Evolutionary conservation across 2,113 vertebrate species (phyloP).

Genomic region (Microtus richardsoni): DNA sequence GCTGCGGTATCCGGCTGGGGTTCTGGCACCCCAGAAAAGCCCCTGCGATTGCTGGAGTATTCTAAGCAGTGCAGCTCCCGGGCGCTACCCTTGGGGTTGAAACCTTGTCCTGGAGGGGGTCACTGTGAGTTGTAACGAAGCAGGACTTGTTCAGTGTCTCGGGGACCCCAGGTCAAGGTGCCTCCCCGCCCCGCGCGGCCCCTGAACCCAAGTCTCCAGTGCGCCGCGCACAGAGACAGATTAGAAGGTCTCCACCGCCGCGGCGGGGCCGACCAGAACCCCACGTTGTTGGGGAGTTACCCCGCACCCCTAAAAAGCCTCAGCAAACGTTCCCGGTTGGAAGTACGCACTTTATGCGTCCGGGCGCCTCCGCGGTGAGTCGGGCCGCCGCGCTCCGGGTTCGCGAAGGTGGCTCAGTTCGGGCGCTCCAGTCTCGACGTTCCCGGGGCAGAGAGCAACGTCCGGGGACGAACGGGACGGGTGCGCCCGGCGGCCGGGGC

Average conservation of each 20-base stretch:
- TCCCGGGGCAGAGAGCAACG: constrained; percentile 79
- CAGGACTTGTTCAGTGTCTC: neutral
- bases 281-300: constrained; percentile 34
- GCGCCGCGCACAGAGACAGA: neutral
- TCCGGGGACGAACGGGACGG: constrained; percentile 81
- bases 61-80: neutral
- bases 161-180: constrained; percentile 30
- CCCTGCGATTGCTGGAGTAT: neutral
- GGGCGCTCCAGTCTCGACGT: constrained; percentile 81
- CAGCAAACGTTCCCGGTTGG: neutral
- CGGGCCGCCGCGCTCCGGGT: constrained; percentile 49
- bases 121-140: neutral
- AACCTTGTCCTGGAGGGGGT: neutral
- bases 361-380: constrained; percentile 64
- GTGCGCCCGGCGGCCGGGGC: constrained; percentile 77
- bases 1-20: neutral
- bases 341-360: constrained; percentile 74
- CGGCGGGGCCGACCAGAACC: neutral
- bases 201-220: neutral
- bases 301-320: constrained; percentile 66
- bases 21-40: neutral
- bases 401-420: constrained; percentile 71
- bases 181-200: neutral
- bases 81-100: neutral
- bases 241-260: neutral